phyloP scores from a whole-genome alignment of 2,888 invertebrate genomes.

The Leptopilina drosophilae region DNA sequence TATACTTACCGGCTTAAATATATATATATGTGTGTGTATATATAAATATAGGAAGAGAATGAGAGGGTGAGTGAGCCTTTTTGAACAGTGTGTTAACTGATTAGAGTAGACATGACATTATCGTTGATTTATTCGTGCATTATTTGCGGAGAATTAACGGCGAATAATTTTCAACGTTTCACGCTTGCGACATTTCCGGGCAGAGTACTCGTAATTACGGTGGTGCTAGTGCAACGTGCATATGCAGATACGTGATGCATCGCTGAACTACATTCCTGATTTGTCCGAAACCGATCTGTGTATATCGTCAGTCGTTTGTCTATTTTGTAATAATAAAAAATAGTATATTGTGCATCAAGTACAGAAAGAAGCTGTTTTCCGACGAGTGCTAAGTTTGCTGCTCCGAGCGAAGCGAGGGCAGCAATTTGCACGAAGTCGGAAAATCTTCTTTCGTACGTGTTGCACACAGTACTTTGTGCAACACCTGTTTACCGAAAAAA shows the following conservation, averaged over 20 bases:
- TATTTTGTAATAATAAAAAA: neutral
- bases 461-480: too few species aligned
- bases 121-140: slow-evolving; percentile 40
- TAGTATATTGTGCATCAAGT: too few species aligned
- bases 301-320: slow-evolving; percentile 12
- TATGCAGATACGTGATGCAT: slow-evolving; percentile 38
- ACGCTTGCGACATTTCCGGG: slow-evolving; percentile 29
- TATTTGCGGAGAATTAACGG: slow-evolving; percentile 40
- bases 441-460: too few species aligned
- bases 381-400: too few species aligned
- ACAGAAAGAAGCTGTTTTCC: too few species aligned
- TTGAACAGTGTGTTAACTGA: slow-evolving; percentile 39
- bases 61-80: slow-evolving; percentile 5
- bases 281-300: slow-evolving; percentile 30
- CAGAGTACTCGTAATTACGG: slow-evolving; percentile 37
- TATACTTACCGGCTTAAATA: neutral
- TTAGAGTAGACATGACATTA: slow-evolving; percentile 38
- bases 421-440: too few species aligned
- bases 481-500: too few species aligned
- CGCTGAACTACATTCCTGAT: slow-evolving; percentile 37
- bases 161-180: slow-evolving; percentile 38
- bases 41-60: too few species aligned
- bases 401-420: too few species aligned
- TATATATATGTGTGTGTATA: too few species aligned
- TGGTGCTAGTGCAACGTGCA: slow-evolving; percentile 38